These are phyloP conservation scores for Poeciliopsis turrubarensis DNA, from an alignment of 2,113 vertebrate species.

Conservation along the genomic window DNA sequence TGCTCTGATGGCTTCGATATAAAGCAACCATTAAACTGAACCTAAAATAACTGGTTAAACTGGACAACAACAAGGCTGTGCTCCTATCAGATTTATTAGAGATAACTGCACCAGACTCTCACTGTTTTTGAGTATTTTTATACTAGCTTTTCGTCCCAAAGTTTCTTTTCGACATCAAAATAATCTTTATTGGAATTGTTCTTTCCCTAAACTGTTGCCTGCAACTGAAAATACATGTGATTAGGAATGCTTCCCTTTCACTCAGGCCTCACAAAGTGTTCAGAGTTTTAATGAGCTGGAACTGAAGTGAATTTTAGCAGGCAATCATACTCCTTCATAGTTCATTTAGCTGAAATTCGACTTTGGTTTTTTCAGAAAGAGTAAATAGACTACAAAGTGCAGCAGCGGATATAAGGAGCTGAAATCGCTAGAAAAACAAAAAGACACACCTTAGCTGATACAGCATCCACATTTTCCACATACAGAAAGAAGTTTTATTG, in stretches of 20 bases:
- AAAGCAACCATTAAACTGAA: background rate
- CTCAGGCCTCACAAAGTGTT: conserved; percentile 33
- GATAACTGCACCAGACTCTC: background rate
- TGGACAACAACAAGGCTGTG: too few species aligned
- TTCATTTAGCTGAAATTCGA: conserved; percentile 30
- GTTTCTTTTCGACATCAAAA: background rate
- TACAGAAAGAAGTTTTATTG: conserved; percentile 45
- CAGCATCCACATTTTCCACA: conserved; percentile 57
- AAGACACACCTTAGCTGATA: conserved; percentile 31
- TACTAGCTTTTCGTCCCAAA: background rate
- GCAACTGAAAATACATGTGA: background rate
- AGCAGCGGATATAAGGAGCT: background rate
- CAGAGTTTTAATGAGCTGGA: conserved; percentile 49
- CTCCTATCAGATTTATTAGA: background rate
- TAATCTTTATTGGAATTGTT: background rate
- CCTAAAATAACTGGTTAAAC: background rate
- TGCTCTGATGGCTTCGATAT: background rate
- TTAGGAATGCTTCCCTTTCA: conserved; percentile 23
- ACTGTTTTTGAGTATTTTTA: background rate
- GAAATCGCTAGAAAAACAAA: conserved; percentile 22
- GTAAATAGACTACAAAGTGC: conserved; percentile 21
- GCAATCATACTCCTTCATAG: conserved; percentile 47
- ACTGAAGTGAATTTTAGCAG: conserved; percentile 36
- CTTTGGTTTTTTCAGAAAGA: conserved; percentile 22
- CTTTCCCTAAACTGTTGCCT: background rate